Percentiles rank a stretch among this genome's conserved stretches.
Evolutionary conservation across 2,888 invertebrate species (phyloP).

Genomic region (Allygus modestus): DNA sequence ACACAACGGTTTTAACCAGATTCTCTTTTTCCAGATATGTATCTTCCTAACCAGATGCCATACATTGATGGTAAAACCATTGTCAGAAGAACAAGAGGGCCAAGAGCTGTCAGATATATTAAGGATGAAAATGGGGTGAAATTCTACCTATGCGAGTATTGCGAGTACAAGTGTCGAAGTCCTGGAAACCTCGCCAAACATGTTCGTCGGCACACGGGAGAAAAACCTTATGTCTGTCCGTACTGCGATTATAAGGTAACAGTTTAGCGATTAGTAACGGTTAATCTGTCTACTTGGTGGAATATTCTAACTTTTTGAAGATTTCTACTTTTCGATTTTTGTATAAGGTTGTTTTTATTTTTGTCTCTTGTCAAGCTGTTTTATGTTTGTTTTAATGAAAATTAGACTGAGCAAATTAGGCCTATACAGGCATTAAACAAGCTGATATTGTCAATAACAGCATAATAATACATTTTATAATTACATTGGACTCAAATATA

Average conservation of each 20-base stretch:
- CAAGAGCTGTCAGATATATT: constrained; percentile 32
- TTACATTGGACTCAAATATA: too few relatives aligned
- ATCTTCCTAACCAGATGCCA: constrained; percentile 28
- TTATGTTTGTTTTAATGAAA: too few relatives aligned
- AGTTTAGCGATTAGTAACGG: background rate
- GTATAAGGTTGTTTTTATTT: too few relatives aligned
- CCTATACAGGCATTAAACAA: too few relatives aligned
- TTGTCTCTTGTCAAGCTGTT: too few relatives aligned
- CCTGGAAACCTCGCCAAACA: constrained; percentile 49
- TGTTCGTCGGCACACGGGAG: constrained; percentile 38
- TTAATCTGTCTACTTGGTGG: too few relatives aligned
- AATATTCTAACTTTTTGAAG: too few relatives aligned
- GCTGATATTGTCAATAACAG: too few relatives aligned
- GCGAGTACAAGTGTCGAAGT: constrained; percentile 53
- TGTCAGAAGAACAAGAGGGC: constrained; percentile 50
- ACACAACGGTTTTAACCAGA: too few relatives aligned
- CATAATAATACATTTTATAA: too few relatives aligned
- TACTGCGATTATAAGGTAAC: constrained; percentile 53
- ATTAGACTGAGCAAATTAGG: too few relatives aligned
- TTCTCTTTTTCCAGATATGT: constrained; percentile 11
- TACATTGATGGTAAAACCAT: constrained; percentile 38
- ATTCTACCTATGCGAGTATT: constrained; percentile 54
- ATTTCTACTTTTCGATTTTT: too few relatives aligned
- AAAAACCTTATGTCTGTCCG: constrained; percentile 47
- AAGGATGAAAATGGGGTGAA: constrained; percentile 53